Percentiles rank a stretch among this genome's conserved stretches.
Conservation (phyloP, 2,113 vertebrate species). For the Anseranas semipalmata region DNA sequence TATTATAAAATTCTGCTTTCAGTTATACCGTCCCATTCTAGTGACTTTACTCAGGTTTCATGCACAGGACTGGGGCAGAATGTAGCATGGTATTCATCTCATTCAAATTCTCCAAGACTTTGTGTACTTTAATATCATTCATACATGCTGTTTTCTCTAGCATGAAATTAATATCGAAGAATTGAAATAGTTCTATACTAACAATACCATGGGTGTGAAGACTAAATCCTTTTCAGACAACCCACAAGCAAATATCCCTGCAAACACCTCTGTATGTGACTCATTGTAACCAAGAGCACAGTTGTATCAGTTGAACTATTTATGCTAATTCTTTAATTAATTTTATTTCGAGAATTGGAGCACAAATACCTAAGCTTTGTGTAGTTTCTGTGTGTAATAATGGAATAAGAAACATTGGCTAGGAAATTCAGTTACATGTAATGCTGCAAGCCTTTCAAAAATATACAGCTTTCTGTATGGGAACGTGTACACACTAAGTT, state of each 20-base stretch:
- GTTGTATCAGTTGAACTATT: not conserved
- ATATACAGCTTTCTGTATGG: not conserved
- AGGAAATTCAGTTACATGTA: not conserved
- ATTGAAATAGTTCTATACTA: not conserved
- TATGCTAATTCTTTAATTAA: not conserved
- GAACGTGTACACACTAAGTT: not conserved
- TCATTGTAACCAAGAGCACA: not conserved
- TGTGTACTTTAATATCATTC: not conserved
- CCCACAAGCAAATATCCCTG: not conserved
- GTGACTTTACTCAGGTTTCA: not conserved
- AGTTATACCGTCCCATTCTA: not conserved
- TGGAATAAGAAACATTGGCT: not conserved
- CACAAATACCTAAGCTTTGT: not conserved
- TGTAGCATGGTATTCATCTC: not conserved
- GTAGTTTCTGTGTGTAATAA: not conserved
- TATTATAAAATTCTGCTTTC: not conserved
- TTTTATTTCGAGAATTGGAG: not conserved
- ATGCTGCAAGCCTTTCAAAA: not conserved
- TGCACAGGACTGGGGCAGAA: not conserved
- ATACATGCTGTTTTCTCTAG: not conserved
- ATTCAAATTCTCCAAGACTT: not conserved
- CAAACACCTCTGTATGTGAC: not conserved
- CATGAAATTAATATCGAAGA: not conserved
- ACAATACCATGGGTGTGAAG: not conserved
- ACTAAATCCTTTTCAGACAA: not conserved